phyloP scores from a whole-genome alignment of 2,113 vertebrate genomes.

The Anolis carolinensis region DNA sequence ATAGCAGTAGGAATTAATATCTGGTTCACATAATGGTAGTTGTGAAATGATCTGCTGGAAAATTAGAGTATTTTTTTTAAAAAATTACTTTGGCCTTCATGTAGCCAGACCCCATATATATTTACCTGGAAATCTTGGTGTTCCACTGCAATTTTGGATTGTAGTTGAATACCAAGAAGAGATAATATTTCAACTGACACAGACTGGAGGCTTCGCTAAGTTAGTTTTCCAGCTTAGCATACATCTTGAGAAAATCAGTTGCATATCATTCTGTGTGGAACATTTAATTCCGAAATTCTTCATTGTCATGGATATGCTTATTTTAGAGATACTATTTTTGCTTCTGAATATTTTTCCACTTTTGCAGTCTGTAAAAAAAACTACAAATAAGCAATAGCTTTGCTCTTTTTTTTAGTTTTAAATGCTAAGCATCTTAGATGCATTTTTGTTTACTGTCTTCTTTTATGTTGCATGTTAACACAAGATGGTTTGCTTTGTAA shows the following conservation, averaged over 20 bases:
- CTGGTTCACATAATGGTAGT: neutral
- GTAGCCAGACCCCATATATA: neutral
- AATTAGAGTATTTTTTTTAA: neutral
- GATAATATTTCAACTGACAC: neutral
- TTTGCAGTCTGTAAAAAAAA: neutral
- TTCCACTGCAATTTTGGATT: neutral
- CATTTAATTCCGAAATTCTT: neutral
- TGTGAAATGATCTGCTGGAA: neutral
- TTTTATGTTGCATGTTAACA: conserved; percentile 43
- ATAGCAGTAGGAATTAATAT: conserved; percentile 30
- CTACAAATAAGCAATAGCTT: neutral
- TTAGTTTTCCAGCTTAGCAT: neutral
- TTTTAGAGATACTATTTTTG: conserved; percentile 22
- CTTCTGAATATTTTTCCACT: neutral
- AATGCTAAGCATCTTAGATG: too few relatives aligned
- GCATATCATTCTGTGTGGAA: neutral
- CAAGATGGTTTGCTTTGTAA: conserved; percentile 58
- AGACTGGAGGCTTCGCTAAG: neutral
- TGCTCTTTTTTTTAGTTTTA: too few relatives aligned
- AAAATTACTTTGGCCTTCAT: neutral
- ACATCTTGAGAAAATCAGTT: neutral
- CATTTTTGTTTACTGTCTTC: too few relatives aligned
- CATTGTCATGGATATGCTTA: neutral
- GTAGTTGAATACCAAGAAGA: neutral
- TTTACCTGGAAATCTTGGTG: neutral